phyloP scores from a whole-genome alignment of 2,888 invertebrate species.

The Thelaira solivaga region DNA sequence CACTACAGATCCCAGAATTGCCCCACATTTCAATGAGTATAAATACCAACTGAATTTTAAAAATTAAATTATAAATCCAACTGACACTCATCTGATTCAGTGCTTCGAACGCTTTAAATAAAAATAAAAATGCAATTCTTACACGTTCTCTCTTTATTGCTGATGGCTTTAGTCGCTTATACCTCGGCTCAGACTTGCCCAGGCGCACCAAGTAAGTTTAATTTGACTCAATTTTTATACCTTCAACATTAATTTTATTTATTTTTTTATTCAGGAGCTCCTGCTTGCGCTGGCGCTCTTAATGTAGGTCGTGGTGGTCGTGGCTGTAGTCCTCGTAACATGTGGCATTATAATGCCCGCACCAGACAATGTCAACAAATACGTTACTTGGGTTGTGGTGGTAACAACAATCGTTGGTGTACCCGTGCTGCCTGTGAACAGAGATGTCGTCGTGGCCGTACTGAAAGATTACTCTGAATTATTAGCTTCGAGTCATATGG shows the following conservation, averaged over 20 bases:
- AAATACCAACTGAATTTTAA: neutral
- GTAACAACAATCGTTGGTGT: constrained; percentile 56
- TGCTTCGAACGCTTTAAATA: neutral
- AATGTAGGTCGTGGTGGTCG: neutral
- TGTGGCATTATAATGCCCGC: neutral
- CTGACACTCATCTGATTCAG: neutral
- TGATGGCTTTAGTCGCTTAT: constrained; percentile 18
- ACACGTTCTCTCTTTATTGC: constrained; percentile 10
- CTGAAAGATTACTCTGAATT: no score
- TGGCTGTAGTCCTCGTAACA: neutral
- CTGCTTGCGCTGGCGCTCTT: constrained; percentile 1
- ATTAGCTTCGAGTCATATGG: no score
- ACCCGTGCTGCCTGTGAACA: constrained; percentile 2
- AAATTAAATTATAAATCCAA: neutral
- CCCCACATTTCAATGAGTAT: neutral
- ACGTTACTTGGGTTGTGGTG: constrained; percentile 44
- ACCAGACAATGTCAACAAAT: constrained; percentile 23
- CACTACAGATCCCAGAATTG: no score
- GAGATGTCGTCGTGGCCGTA: constrained; percentile 26
- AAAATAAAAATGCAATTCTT: constrained; percentile 28
- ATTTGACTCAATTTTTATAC: neutral
- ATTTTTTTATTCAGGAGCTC: neutral
- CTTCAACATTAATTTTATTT: neutral
- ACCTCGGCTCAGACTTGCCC: constrained; percentile 19
- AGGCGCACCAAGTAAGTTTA: neutral